phyloP scores from a whole-genome alignment of 2,797 vertebrate genomes.

The Anguilla megastoma region DNA sequence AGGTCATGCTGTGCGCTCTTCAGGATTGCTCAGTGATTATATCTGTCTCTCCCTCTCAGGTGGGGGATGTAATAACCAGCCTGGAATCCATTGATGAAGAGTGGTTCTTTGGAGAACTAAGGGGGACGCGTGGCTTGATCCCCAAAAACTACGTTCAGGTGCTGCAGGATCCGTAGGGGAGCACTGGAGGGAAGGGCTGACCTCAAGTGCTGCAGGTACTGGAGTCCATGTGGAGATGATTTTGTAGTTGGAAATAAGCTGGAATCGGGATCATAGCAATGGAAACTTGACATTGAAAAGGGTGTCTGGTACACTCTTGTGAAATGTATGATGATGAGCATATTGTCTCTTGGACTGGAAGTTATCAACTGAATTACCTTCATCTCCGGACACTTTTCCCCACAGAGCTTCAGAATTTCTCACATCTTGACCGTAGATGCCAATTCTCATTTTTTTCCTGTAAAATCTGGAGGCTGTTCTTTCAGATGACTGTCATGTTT shows the following conservation, averaged over 20 bases:
- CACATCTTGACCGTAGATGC: not conserved
- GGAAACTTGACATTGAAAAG: not conserved
- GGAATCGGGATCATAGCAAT: not conserved
- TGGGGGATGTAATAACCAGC: conserved; percentile 80
- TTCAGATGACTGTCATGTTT: conserved; percentile 13
- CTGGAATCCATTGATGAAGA: conserved; percentile 82
- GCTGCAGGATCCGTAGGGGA: conserved; percentile 47
- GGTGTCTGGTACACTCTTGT: not conserved
- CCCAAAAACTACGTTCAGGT: conserved; percentile 87
- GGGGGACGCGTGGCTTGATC: conserved; percentile 81
- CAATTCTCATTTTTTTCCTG: not conserved
- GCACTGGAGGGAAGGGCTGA: not conserved
- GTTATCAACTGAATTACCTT: not conserved
- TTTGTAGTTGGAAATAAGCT: not conserved
- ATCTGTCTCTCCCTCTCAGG: conserved; percentile 61
- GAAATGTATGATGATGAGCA: not conserved
- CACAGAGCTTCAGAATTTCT: not conserved
- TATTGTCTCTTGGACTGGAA: not conserved
- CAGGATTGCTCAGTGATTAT: not conserved
- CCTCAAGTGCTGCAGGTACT: not conserved
- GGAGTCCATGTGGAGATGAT: not conserved
- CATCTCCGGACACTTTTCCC: not conserved
- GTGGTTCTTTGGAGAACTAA: conserved; percentile 86
- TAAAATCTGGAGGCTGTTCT: not conserved
- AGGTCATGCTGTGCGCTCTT: not conserved